Percentiles rank a stretch among this genome's conserved stretches.
phyloP scores from a whole-genome alignment of 2,888 invertebrate genomes.

The Carcina quercana region DNA sequence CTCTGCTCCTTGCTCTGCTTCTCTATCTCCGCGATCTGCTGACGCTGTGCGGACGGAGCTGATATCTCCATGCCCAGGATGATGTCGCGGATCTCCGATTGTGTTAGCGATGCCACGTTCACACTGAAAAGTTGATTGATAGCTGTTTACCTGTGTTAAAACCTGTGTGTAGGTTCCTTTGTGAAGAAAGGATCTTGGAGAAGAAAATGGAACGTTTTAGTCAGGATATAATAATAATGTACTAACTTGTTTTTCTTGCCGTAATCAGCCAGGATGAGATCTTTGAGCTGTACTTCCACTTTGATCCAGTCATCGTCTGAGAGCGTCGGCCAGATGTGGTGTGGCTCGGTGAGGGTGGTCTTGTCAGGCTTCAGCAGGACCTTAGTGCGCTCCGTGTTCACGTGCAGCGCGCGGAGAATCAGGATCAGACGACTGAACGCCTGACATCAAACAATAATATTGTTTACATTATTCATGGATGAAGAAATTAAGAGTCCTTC shows the following conservation, averaged over 20 bases:
- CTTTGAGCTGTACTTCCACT: slow-evolving; percentile 98
- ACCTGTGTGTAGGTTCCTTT: too few species aligned
- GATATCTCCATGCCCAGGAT: slow-evolving; percentile 99
- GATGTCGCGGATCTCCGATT: slow-evolving; percentile 99
- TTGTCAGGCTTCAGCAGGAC: slow-evolving; percentile 99
- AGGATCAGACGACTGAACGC: slow-evolving; percentile 98
- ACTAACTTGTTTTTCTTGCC: slow-evolving; percentile 98
- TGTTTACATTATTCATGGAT: slow-evolving; percentile 1
- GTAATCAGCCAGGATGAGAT: slow-evolving; percentile 98
- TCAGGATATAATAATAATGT: too few species aligned
- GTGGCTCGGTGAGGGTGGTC: slow-evolving; percentile 98
- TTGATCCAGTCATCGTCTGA: slow-evolving; percentile 99
- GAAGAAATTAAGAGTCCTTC: too few species aligned
- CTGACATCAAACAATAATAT: slow-evolving; percentile 33
- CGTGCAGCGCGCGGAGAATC: slow-evolving; percentile 96
- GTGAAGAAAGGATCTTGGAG: too few species aligned
- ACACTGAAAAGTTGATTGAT: slow-evolving; percentile 76
- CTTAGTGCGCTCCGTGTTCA: slow-evolving; percentile 99
- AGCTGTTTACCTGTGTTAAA: too few species aligned
- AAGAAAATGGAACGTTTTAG: too few species aligned
- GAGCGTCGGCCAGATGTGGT: slow-evolving; percentile 99
- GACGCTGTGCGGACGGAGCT: slow-evolving; percentile 98
- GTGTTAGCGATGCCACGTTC: slow-evolving; percentile 98
- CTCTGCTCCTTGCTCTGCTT: slow-evolving; percentile 99
- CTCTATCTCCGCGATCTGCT: slow-evolving; percentile 99